phyloP scores from a whole-genome alignment of 2,113 vertebrate species.

The Peromyscus californicus region DNA sequence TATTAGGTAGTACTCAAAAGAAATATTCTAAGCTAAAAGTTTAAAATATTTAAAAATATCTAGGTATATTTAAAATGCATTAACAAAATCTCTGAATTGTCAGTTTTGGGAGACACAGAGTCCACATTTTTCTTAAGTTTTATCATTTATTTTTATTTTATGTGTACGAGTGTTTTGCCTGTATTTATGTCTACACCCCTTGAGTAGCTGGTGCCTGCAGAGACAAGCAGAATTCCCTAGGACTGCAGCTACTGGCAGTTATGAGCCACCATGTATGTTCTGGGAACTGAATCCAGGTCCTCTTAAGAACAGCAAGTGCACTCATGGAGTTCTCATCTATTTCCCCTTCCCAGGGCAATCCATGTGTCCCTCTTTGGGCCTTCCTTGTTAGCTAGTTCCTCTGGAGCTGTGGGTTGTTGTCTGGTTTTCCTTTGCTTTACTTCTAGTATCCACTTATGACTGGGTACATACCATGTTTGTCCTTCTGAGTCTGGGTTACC shows the following conservation, averaged over 20 bases:
- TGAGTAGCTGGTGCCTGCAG: not conserved
- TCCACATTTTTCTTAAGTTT: not conserved
- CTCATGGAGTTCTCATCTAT: no score
- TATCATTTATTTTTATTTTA: not conserved
- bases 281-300: not conserved
- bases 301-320: not conserved
- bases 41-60: slow-evolving; percentile 36
- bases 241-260: not conserved
- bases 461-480: no score
- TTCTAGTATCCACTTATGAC: no score
- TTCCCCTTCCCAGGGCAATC: no score
- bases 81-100: not conserved
- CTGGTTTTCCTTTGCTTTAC: no score
- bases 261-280: not conserved
- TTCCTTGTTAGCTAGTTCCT: no score
- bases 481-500: no score
- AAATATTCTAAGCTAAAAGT: slow-evolving; percentile 27
- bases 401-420: no score
- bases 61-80: not conserved
- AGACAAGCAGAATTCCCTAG: not conserved
- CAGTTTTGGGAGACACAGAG: not conserved
- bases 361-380: no score
- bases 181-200: not conserved
- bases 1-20: not conserved
- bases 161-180: not conserved